Percentiles rank a stretch among this genome's conserved stretches.
These are phyloP conservation scores for Delichon dasypus DNA, from an alignment of 2,797 vertebrate genomes.

Conservation along the genomic window DNA sequence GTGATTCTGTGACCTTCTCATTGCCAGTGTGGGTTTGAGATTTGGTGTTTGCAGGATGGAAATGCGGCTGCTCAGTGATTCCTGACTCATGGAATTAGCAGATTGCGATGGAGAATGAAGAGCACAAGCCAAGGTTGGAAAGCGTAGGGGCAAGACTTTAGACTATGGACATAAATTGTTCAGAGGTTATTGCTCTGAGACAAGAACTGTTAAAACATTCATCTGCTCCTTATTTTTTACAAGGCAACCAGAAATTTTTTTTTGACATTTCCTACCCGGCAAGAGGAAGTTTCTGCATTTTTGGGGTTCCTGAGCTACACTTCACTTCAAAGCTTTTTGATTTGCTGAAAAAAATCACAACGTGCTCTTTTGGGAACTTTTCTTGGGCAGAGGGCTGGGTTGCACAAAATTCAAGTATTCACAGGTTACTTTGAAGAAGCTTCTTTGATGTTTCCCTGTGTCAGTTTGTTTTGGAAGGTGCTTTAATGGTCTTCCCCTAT, in stretches of 20 bases:
- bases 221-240: neutral
- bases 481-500: constrained; percentile 35
- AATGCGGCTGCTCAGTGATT: neutral
- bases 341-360: neutral
- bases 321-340: constrained; percentile 39
- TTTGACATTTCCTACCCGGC: neutral
- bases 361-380: constrained; percentile 31
- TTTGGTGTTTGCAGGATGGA: neutral
- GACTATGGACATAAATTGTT: neutral
- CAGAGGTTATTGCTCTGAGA: neutral
- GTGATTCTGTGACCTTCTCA: neutral
- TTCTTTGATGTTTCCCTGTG: constrained; percentile 41
- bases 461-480: constrained; percentile 56
- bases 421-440: constrained; percentile 44
- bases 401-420: neutral
- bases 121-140: neutral
- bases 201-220: neutral
- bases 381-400: neutral
- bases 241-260: neutral
- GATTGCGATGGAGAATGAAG: neutral
- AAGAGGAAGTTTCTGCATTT: neutral
- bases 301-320: neutral
- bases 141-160: neutral
- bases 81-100: neutral
- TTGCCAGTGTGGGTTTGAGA: neutral